A percentile compares a stretch with the other conserved stretches of the same genome.
phyloP scores from a whole-genome alignment of 2,888 invertebrate species.

The Chouioia cunea region DNA sequence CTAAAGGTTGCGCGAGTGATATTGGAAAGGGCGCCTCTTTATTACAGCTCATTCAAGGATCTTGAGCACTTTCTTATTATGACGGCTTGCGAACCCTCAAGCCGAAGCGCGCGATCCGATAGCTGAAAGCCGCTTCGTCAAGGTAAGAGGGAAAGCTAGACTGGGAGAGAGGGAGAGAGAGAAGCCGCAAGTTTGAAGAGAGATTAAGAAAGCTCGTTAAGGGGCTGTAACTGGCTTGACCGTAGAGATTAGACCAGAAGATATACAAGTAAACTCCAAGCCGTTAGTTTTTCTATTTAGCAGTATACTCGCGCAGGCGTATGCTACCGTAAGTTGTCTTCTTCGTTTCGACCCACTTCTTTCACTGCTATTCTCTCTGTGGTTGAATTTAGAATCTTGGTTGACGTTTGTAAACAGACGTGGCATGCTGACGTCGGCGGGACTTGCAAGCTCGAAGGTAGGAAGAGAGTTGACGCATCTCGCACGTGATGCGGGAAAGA shows the following conservation, averaged over 20 bases:
- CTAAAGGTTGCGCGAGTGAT: no score
- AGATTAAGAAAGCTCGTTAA: slow-evolving; percentile 46
- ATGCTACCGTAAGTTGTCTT: no score
- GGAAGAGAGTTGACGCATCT: no score
- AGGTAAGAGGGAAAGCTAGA: not conserved
- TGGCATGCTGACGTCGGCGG: not conserved
- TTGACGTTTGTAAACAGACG: not conserved
- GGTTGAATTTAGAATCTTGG: slow-evolving; percentile 1
- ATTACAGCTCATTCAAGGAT: slow-evolving; percentile 16
- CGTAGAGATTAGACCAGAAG: slow-evolving; percentile 36
- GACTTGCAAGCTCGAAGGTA: no score
- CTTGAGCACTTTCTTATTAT: slow-evolving; percentile 25
- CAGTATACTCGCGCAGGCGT: not conserved
- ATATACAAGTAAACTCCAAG: slow-evolving; percentile 30
- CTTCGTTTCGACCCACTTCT: not conserved
- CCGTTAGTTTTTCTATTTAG: slow-evolving; percentile 36
- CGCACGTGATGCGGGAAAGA: not conserved
- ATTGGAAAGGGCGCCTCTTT: slow-evolving; percentile 24
- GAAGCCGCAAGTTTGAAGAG: slow-evolving; percentile 29
- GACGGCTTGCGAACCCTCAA: not conserved
- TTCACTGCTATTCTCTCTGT: slow-evolving; percentile 16
- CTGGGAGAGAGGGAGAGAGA: not conserved
- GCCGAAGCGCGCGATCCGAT: no score
- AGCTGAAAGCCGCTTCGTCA: not conserved
- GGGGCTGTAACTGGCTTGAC: slow-evolving; percentile 35